phyloP scores from a whole-genome alignment of 2,113 vertebrate genomes.

The Indri indri region DNA sequence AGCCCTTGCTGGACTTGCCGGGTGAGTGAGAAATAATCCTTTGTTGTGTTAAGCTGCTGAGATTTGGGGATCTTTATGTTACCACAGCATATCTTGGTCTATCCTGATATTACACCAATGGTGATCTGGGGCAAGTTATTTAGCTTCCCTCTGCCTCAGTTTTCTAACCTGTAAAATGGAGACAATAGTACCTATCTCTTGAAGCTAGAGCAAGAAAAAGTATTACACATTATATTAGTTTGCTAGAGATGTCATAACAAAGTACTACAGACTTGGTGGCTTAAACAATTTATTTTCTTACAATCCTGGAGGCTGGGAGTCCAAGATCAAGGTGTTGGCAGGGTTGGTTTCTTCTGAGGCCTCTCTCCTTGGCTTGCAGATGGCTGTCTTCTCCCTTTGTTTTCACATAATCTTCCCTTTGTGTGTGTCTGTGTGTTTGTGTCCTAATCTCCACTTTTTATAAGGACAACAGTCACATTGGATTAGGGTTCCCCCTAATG shows the following conservation, averaged over 20 bases:
- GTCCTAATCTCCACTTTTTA: background rate
- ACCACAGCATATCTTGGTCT: background rate
- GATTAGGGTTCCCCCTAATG: background rate
- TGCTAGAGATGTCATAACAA: background rate
- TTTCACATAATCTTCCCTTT: background rate
- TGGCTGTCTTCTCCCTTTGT: background rate
- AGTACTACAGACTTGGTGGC: background rate
- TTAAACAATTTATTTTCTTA: background rate
- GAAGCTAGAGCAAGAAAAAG: background rate
- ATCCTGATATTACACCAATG: background rate
- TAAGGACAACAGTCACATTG: background rate
- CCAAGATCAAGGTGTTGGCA: background rate
- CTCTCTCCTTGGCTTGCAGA: background rate
- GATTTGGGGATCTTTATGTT: background rate
- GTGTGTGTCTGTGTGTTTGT: background rate
- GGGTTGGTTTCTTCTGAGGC: background rate
- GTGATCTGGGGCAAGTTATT: background rate
- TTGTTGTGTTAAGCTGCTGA: background rate
- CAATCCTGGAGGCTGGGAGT: background rate
- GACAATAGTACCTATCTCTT: background rate
- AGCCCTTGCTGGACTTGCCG: background rate
- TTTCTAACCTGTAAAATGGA: background rate
- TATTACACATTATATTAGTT: background rate
- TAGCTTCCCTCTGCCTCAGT: background rate
- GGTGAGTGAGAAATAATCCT: background rate